A percentile compares a stretch with the other conserved stretches of the same genome.
Conservation (phyloP, 2,888 invertebrate species). For the Plebejus anna region DNA sequence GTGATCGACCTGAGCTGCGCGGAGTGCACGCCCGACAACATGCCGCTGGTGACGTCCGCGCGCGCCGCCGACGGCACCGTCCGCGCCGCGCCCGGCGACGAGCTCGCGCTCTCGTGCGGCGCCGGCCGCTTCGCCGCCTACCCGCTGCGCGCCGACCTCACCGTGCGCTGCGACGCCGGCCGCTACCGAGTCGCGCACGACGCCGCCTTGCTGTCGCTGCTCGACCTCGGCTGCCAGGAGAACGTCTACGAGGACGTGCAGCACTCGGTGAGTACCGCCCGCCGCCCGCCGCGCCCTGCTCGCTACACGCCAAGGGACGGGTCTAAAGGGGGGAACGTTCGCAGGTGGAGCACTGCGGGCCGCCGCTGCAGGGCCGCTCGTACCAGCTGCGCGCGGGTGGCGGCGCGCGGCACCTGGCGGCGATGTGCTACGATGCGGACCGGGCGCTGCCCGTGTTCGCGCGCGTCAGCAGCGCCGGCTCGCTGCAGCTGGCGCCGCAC, state of each 20-base stretch:
- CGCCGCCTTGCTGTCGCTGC: conserved; percentile 48
- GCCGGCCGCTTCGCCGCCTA: conserved; percentile 56
- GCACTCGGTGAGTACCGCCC: conserved; percentile 50
- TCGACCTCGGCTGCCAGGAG: conserved; percentile 71
- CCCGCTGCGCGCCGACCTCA: conserved; percentile 50
- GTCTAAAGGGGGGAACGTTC: neutral
- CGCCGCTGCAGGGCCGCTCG: conserved; percentile 64
- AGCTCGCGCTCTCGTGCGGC: conserved; percentile 57
- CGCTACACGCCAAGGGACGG: neutral
- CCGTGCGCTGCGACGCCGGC: conserved; percentile 55
- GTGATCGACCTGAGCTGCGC: conserved; percentile 62
- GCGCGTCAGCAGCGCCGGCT: conserved; percentile 46
- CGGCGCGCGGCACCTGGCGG: conserved; percentile 54
- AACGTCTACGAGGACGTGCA: conserved; percentile 66
- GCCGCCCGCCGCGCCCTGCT: neutral
- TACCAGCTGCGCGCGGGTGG: conserved; percentile 49
- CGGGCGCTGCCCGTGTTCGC: conserved; percentile 48
- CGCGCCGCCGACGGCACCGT: conserved; percentile 47
- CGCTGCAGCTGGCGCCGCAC: conserved; percentile 51
- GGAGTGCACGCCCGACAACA: conserved; percentile 70
- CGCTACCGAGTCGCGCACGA: conserved; percentile 53
- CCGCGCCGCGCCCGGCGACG: conserved; percentile 48
- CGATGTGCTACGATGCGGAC: conserved; percentile 65
- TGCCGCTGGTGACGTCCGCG: conserved; percentile 66
- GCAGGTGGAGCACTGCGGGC: conserved; percentile 57